These are phyloP conservation scores for Ardeotis arabs DNA, from an alignment of 2,113 vertebrate species.

Conservation along the genomic window DNA sequence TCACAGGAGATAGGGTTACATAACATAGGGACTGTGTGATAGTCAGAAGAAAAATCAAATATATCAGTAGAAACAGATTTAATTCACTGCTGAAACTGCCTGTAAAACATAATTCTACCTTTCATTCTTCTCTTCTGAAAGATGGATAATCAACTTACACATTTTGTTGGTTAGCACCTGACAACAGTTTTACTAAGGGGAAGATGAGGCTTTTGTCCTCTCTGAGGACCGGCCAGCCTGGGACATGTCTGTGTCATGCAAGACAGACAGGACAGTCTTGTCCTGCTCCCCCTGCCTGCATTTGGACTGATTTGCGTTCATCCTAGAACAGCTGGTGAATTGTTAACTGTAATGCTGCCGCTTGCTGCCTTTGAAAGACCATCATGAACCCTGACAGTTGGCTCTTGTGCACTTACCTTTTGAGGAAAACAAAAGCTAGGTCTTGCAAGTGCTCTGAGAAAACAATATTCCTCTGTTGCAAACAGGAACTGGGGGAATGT, in stretches of 20 bases:
- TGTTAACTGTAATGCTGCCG: not conserved
- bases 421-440: not conserved
- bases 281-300: not conserved
- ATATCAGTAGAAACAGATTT: conserved; percentile 45
- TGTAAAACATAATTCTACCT: conserved; percentile 2
- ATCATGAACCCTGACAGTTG: not conserved
- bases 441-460: not conserved
- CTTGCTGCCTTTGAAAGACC: conserved; percentile 9
- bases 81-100: conserved; percentile 7
- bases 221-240: not conserved
- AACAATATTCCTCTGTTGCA: not conserved
- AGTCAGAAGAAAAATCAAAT: conserved; percentile 56
- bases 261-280: not conserved
- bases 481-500: not conserved
- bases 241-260: not conserved
- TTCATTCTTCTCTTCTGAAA: conserved; percentile 1
- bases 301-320: not conserved
- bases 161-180: not conserved
- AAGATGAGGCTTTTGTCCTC: not conserved
- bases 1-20: conserved; percentile 4
- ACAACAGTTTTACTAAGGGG: not conserved
- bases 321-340: not conserved
- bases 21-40: conserved; percentile 19
- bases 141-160: not conserved
- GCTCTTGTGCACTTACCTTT: not conserved